phyloP scores from a whole-genome alignment of 2,888 invertebrate species.

The Thysanoteuthis rhombus region DNA sequence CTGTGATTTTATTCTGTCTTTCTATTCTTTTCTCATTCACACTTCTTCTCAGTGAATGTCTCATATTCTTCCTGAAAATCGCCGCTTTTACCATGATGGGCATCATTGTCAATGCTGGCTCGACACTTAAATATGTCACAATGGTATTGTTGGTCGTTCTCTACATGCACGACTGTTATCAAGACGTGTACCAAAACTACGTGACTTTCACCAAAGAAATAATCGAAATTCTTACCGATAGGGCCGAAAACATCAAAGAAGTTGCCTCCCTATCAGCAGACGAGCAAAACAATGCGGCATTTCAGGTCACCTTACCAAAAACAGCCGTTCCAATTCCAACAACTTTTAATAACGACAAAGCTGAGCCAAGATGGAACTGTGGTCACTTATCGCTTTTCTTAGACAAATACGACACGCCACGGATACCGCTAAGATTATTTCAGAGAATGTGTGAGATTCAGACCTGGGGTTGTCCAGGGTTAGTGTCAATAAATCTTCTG shows the following conservation, averaged over 20 bases:
- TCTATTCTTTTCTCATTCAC: slow-evolving; percentile 53
- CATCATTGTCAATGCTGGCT: slow-evolving; percentile 63
- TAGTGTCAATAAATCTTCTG: slow-evolving; percentile 60
- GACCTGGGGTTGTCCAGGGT: slow-evolving; percentile 63
- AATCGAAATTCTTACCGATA: slow-evolving; percentile 60
- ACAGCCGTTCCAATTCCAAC: slow-evolving; percentile 54
- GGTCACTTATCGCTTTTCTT: slow-evolving; percentile 64
- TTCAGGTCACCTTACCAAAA: slow-evolving; percentile 56
- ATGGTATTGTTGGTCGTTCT: slow-evolving; percentile 62
- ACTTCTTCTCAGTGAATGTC: slow-evolving; percentile 59
- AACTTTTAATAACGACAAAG: slow-evolving; percentile 50
- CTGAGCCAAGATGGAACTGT: slow-evolving; percentile 58
- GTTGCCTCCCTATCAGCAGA: slow-evolving; percentile 57
- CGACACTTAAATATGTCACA: slow-evolving; percentile 60
- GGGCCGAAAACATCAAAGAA: slow-evolving; percentile 57
- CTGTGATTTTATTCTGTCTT: slow-evolving; percentile 44
- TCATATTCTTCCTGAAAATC: slow-evolving; percentile 60
- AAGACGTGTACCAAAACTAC: slow-evolving; percentile 66
- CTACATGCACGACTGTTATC: slow-evolving; percentile 66
- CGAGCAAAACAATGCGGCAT: slow-evolving; percentile 62
- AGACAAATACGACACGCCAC: slow-evolving; percentile 62
- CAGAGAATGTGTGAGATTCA: slow-evolving; percentile 60
- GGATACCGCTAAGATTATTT: slow-evolving; percentile 62
- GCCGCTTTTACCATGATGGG: slow-evolving; percentile 65
- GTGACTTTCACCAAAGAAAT: slow-evolving; percentile 63